Base-by-base conservation (phyloP, 2,113 vertebrate genomes). In the Chloebia gouldiae region DNA sequence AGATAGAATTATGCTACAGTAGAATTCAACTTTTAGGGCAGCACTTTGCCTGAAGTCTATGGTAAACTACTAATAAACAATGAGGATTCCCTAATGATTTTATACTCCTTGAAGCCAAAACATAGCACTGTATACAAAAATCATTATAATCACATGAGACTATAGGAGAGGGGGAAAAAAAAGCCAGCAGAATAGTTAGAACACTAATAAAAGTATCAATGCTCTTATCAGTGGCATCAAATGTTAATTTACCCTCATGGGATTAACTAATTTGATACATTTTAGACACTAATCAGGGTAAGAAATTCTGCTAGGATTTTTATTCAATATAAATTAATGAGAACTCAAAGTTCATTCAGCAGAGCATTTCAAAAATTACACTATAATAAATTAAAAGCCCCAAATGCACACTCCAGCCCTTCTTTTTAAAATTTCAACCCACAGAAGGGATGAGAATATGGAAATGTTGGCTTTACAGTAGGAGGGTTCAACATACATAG, bases 271-370 rank as follows among this genome's bases (percentile, higher is more conserved):
- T 86, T 54, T 69, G 50, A 86, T 70, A 73, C 31, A 50, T 76
- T 86, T 80, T 49, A 69, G 28, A 80, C 54, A 71, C 45, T 65
- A 83, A 80, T 45, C 22, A 88, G 76, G 33, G 79, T 88, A 76
- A 40, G 40, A 93, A 93, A 88, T 60, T 66, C 79, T 82, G 45
- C 40, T 65, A 61, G 66, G 44, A 86, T 57, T 95, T 95, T 83
- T 86, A 86, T 88, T 93, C 56, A 63, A 81, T 54, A 66, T 88
- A 88, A 92, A 84, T 88, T 91, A 94, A 92, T 85, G 73, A 90
- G 57, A 87, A 85, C 11, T 51, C 82, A 79, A 82, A 93, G 49
- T 90, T 93, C 88, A 88, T 14, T 28, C 15, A 7, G 59, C 22
- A 90, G 22, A 88, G 37, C 27, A 60, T n/a, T 90, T 56, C 2